These are phyloP conservation scores for Hypomecis atomaria DNA, from an alignment of 2,888 invertebrate genomes.

Conservation along the genomic window DNA sequence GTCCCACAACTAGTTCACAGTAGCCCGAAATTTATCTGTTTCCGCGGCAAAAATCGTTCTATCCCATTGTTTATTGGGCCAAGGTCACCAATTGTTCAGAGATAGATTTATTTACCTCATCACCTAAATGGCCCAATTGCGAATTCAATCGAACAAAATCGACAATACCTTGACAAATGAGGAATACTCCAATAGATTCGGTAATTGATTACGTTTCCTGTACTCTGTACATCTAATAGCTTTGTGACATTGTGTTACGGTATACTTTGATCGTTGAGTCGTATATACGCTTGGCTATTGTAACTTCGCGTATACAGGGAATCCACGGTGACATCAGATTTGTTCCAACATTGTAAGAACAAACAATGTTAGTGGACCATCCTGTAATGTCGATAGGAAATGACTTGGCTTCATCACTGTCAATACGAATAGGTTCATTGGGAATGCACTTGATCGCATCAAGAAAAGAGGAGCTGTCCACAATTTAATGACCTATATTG, in stretches of 20 bases:
- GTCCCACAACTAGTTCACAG: background rate
- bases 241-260: constrained; percentile 40
- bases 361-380: constrained; percentile 26
- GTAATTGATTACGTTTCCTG: constrained; percentile 69
- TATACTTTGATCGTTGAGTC: constrained; percentile 21
- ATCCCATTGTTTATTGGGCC: constrained; percentile 24
- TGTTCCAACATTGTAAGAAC: constrained; percentile 26
- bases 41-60: background rate
- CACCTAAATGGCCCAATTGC: constrained; percentile 43
- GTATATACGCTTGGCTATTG: constrained; percentile 3
- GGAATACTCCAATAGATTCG: constrained; percentile 42
- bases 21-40: background rate
- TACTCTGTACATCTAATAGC: constrained; percentile 47
- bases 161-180: constrained; percentile 57
- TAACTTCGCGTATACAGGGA: background rate
- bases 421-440: constrained; percentile 26
- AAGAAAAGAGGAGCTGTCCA: background rate
- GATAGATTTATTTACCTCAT: constrained; percentile 39
- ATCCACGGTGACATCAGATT: constrained; percentile 19
- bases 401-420: constrained; percentile 20
- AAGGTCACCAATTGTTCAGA: constrained; percentile 39
- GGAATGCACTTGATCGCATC: background rate
- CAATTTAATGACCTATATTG: too few relatives aligned
- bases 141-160: constrained; percentile 49
- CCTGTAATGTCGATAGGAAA: constrained; percentile 27